These are phyloP conservation scores for Syrphus vitripennis DNA, from an alignment of 2,888 invertebrate species.

Conservation along the genomic window DNA sequence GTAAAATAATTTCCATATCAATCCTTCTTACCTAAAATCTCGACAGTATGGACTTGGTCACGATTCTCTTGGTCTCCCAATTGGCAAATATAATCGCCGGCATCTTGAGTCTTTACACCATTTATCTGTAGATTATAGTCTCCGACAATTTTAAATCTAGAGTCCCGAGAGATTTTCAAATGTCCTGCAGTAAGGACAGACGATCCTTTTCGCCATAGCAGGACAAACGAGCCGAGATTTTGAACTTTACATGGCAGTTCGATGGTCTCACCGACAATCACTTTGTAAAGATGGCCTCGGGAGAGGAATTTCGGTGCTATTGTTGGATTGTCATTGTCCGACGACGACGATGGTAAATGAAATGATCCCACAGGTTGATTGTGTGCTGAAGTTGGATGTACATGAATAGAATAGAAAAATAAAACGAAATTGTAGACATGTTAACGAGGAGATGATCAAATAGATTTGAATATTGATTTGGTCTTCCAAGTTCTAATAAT, in stretches of 20 bases:
- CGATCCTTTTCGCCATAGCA: constrained; percentile 87
- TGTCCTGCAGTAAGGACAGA: constrained; percentile 87
- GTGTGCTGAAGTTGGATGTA: constrained; percentile 43
- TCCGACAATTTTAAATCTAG: constrained; percentile 85
- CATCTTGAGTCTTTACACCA: constrained; percentile 87
- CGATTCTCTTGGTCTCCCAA: constrained; percentile 87
- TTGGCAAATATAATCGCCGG: constrained; percentile 88
- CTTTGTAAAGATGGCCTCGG: constrained; percentile 88
- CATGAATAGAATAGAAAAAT: neutral
- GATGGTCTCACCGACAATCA: constrained; percentile 89
- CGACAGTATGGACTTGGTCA: constrained; percentile 88
- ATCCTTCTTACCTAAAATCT: constrained; percentile 82
- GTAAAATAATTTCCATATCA: neutral
- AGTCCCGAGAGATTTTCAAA: constrained; percentile 87
- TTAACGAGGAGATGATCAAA: constrained; percentile 29
- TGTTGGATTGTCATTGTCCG: constrained; percentile 77
- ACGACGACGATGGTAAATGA: constrained; percentile 70
- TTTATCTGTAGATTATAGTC: constrained; percentile 88
- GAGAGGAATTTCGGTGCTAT: constrained; percentile 87
- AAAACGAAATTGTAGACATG: constrained; percentile 15
- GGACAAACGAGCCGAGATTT: constrained; percentile 86
- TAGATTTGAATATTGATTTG: constrained; percentile 26
- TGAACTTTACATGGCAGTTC: constrained; percentile 91
- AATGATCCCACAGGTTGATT: constrained; percentile 75
- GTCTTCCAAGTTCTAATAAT: neutral